phyloP scores from a whole-genome alignment of 2,113 vertebrate genomes.

The Dicentrarchus labrax region DNA sequence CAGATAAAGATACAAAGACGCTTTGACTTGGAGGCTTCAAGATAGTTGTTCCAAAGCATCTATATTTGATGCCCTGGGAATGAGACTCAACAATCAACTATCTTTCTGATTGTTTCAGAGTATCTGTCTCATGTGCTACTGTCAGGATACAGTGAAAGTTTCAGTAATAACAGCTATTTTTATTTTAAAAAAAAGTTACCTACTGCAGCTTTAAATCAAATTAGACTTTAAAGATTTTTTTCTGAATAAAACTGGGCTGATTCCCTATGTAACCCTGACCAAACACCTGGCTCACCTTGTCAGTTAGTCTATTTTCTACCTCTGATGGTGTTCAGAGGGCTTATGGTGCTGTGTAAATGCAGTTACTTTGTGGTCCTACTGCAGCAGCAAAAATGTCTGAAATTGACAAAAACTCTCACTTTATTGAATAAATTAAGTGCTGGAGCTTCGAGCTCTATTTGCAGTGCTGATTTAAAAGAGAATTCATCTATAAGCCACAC shows the following conservation, averaged over 20 bases:
- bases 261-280: not conserved
- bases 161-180: too few species aligned
- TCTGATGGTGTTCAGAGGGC: not conserved
- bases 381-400: not conserved
- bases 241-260: not conserved
- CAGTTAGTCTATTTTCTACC: not conserved
- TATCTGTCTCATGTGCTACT: too few species aligned
- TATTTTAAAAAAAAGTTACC: too few species aligned
- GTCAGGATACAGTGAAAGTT: too few species aligned
- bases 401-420: not conserved
- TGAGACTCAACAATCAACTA: too few species aligned
- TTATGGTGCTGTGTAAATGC: slow-evolving; percentile 7
- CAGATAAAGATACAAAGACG: too few species aligned
- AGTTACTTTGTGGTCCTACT: not conserved
- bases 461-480: not conserved
- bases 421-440: not conserved
- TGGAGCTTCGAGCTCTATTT: not conserved
- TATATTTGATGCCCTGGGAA: too few species aligned
- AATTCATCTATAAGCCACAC: not conserved
- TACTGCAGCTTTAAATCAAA: too few species aligned
- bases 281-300: not conserved
- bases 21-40: too few species aligned
- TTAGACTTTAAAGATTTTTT: not conserved
- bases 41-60: too few species aligned
- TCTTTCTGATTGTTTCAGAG: too few species aligned